A percentile compares a stretch with the other conserved stretches of the same genome.
Evolutionary conservation across 2,113 vertebrate species (phyloP).

Genomic region (Macrotus californicus): DNA sequence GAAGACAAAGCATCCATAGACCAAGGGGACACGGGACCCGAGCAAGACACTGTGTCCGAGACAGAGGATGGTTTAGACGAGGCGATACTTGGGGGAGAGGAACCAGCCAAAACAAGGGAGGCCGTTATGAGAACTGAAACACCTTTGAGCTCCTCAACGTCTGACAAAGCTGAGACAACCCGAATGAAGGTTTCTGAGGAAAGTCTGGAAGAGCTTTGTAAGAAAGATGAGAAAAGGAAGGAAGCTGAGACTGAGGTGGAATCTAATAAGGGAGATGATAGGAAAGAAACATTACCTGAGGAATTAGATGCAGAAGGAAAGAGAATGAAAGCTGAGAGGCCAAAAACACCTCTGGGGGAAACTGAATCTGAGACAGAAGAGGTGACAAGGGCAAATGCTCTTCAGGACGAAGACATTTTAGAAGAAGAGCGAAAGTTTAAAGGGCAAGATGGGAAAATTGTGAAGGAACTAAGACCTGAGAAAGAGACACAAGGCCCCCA

Average conservation of each 20-base stretch:
- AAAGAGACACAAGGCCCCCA: neutral
- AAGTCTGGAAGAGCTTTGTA: neutral
- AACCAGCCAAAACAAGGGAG: neutral
- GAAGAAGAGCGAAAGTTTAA: neutral
- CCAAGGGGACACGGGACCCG: accelerated
- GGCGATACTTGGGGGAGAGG: neutral
- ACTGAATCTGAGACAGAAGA: neutral
- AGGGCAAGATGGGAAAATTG: too few relatives aligned
- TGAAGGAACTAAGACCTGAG: neutral
- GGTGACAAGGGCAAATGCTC: neutral
- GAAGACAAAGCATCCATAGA: neutral
- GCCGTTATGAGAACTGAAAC: neutral
- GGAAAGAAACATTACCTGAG: neutral
- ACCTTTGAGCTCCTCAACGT: neutral
- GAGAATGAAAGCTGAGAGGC: neutral
- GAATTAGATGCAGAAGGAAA: neutral
- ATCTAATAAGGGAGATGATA: neutral
- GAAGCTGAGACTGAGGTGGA: accelerated
- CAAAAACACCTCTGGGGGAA: neutral
- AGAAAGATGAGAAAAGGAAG: neutral
- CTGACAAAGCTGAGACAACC: neutral
- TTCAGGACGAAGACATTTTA: neutral
- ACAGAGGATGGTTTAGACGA: neutral
- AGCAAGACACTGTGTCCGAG: neutral
- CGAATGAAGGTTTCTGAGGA: accelerated